phyloP scores from a whole-genome alignment of 2,113 vertebrate genomes.

The Tachycineta bicolor region DNA sequence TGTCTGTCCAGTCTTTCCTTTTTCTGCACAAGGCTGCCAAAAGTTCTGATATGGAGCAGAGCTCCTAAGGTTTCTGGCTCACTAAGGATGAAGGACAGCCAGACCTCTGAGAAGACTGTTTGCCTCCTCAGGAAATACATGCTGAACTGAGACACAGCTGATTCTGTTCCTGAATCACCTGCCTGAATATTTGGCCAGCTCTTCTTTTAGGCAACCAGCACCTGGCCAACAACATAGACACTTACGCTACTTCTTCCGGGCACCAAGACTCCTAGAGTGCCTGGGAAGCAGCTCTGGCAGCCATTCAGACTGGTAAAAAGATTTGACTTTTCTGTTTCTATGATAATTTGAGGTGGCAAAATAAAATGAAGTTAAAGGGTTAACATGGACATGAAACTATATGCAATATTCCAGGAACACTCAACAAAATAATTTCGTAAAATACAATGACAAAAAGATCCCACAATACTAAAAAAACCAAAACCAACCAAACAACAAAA shows the following conservation, averaged over 20 bases:
- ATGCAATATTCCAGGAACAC: not conserved
- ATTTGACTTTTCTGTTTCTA: not conserved
- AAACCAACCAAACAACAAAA: not conserved
- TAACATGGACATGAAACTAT: not conserved
- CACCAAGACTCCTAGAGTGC: not conserved
- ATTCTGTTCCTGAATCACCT: not conserved
- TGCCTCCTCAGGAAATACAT: not conserved
- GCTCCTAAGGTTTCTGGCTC: not conserved
- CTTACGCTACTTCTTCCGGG: not conserved
- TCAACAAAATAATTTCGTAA: not conserved
- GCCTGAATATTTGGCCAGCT: not conserved
- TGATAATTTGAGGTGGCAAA: not conserved
- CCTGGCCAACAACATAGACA: rapidly evolving
- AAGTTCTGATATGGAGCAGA: not conserved
- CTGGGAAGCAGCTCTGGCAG: not conserved
- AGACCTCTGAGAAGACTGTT: not conserved
- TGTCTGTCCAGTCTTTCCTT: not conserved
- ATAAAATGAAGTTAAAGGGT: not conserved
- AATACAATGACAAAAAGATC: not conserved
- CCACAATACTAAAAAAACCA: too few relatives aligned
- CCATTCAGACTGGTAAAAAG: not conserved
- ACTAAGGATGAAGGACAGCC: not conserved
- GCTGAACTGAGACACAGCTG: not conserved
- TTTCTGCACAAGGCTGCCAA: not conserved
- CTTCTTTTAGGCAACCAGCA: not conserved